A percentile compares a stretch with the other conserved stretches of the same genome.
These are phyloP conservation scores for Cenopis cana DNA, from an alignment of 2,888 invertebrate species.

Conservation along the genomic window DNA sequence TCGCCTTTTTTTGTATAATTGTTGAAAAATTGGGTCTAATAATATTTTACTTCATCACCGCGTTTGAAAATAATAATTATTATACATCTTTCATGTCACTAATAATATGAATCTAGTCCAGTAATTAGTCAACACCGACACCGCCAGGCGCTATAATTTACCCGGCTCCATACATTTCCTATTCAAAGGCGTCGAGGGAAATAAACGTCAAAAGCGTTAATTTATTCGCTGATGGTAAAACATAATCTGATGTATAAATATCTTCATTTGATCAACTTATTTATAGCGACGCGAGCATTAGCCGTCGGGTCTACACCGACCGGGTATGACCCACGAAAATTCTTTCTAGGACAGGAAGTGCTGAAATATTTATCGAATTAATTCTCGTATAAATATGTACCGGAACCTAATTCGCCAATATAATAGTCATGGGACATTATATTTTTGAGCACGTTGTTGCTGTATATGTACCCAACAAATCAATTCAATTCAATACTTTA, in stretches of 20 bases:
- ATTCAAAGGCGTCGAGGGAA: conserved; percentile 14
- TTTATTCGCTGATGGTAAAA: conserved; percentile 16
- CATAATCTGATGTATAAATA: conserved; percentile 34
- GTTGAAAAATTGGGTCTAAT: too few relatives aligned
- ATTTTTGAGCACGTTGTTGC: too few relatives aligned
- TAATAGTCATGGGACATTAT: too few relatives aligned
- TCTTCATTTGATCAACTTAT: conserved; percentile 26
- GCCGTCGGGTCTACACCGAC: not conserved
- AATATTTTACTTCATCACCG: too few relatives aligned
- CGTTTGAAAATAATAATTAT: not conserved
- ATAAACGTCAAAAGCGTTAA: conserved; percentile 24
- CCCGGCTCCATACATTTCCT: conserved; percentile 1
- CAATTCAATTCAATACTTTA: too few relatives aligned
- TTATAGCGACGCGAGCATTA: not conserved
- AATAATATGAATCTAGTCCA: not conserved
- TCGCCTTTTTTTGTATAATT: too few relatives aligned
- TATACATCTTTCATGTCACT: not conserved
- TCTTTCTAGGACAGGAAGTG: too few relatives aligned
- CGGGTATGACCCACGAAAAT: not conserved
- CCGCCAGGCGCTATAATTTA: conserved; percentile 5
- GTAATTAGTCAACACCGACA: not conserved
- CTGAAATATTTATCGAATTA: too few relatives aligned
- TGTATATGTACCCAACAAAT: too few relatives aligned
- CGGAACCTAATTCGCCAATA: too few relatives aligned
- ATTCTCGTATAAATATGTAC: too few relatives aligned